A percentile compares a stretch with the other conserved stretches of the same genome.
Evolutionary conservation across 2,797 vertebrate genomes (phyloP).

Genomic region (Anguilla marmorata): DNA sequence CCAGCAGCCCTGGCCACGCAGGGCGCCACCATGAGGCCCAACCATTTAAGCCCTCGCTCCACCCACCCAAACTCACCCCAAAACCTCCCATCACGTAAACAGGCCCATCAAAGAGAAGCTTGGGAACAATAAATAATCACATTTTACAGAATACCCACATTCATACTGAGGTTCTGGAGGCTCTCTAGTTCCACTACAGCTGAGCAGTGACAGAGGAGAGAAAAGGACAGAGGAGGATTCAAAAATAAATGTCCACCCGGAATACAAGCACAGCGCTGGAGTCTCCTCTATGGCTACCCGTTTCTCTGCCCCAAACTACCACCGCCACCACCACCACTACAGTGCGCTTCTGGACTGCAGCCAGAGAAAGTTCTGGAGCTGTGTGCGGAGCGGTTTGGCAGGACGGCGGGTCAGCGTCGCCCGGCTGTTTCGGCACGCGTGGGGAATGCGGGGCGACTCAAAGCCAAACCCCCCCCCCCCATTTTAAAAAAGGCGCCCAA

Average conservation of each 20-base stretch:
- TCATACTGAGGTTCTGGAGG: too few species aligned
- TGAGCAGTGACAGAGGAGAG: background rate
- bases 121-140: background rate
- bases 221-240: background rate
- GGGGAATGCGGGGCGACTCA: slow-evolving; percentile 3
- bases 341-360: background rate
- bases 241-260: background rate
- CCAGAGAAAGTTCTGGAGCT: background rate
- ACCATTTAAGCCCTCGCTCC: background rate
- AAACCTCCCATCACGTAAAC: background rate
- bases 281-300: background rate
- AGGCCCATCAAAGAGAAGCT: background rate
- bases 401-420: background rate
- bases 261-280: background rate
- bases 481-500: slow-evolving; percentile 1
- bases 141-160: background rate
- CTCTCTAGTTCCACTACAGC: background rate
- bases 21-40: background rate
- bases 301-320: background rate
- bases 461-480: background rate
- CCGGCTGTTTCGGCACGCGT: background rate
- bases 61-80: background rate
- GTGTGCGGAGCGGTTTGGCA: background rate
- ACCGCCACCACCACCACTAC: background rate
- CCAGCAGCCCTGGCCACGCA: background rate